phyloP scores from a whole-genome alignment of 1,140 invertebrate genomes.

The Cyphomyrmex costatus region DNA sequence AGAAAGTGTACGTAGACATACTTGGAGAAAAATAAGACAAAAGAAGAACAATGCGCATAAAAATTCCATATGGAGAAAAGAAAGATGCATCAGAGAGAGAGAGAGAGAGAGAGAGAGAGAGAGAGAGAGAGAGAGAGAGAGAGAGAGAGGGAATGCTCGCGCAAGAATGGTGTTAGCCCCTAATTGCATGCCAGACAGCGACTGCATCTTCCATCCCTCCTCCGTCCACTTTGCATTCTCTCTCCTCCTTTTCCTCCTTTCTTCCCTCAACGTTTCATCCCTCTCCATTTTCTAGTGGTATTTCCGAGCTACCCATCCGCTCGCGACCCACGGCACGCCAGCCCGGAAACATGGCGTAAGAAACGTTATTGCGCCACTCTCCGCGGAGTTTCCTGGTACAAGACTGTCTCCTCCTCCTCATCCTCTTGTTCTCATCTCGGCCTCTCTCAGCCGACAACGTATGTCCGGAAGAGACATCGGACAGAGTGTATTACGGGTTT shows the following conservation, averaged over 20 bases:
- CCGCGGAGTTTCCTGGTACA: conserved; percentile 72
- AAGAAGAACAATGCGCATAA: conserved; percentile 4
- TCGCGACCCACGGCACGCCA: conserved; percentile 61
- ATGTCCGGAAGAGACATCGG: conserved; percentile 68
- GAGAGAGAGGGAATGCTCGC: conserved; percentile 59
- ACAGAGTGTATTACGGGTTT: conserved; percentile 71
- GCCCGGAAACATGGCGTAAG: conserved; percentile 74
- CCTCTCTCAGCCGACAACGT: conserved; percentile 46
- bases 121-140: no score
- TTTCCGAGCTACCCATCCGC: conserved; percentile 63
- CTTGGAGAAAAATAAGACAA: not conserved
- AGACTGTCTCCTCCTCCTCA: conserved; percentile 56
- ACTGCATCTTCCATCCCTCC: conserved; percentile 62
- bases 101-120: not conserved
- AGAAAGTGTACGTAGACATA: no score
- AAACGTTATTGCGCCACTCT: conserved; percentile 76
- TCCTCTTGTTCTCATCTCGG: conserved; percentile 14
- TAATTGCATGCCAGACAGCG: conserved; percentile 76
- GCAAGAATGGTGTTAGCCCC: conserved; percentile 62
- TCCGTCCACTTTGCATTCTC: conserved; percentile 4
- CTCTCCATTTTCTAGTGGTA: conserved; percentile 44
- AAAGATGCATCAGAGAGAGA: not conserved
- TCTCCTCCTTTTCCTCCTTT: conserved; percentile 48
- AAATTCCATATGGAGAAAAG: not conserved
- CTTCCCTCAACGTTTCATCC: conserved; percentile 13